Percentiles rank a stretch among this genome's conserved stretches.
Evolutionary conservation across 1,140 invertebrate genomes (phyloP).

Genomic region (Panulirus ornatus): DNA sequence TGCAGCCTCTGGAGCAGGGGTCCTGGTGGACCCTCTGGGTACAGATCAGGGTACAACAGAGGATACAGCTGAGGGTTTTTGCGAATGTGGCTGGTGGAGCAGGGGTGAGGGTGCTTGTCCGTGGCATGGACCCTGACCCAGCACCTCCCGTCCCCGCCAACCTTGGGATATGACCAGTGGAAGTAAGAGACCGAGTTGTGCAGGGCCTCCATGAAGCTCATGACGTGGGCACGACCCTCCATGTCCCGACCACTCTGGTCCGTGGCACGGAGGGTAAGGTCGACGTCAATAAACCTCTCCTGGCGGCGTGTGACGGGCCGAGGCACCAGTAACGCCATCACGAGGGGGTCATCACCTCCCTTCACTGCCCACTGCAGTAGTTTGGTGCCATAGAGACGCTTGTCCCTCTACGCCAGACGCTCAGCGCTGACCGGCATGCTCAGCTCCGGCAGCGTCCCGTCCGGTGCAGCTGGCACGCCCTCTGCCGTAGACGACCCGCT

Average conservation of each 20-base stretch:
- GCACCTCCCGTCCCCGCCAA: not conserved
- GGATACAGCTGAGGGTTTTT: not conserved
- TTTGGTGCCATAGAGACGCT: not conserved
- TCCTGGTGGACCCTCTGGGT: not conserved
- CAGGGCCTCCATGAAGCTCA: slow-evolving; percentile 10
- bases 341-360: not conserved
- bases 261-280: not conserved
- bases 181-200: not conserved
- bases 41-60: not conserved
- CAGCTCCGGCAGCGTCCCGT: not conserved
- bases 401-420: not conserved
- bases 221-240: not conserved
- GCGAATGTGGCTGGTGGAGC: slow-evolving; percentile 47
- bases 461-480: not conserved
- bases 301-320: not conserved
- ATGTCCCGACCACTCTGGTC: not conserved
- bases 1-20: not conserved
- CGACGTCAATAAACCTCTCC: not conserved
- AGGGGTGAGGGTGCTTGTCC: not conserved
- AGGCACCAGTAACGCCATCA: slow-evolving; percentile 3
- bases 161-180: slow-evolving; percentile 22
- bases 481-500: not conserved
- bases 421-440: not conserved
- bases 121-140: slow-evolving; percentile 11
- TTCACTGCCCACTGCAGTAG: not conserved